A percentile compares a stretch with the other conserved stretches of the same genome.
phyloP scores from a whole-genome alignment of 2,113 vertebrate genomes.

The Blennius ocellaris region DNA sequence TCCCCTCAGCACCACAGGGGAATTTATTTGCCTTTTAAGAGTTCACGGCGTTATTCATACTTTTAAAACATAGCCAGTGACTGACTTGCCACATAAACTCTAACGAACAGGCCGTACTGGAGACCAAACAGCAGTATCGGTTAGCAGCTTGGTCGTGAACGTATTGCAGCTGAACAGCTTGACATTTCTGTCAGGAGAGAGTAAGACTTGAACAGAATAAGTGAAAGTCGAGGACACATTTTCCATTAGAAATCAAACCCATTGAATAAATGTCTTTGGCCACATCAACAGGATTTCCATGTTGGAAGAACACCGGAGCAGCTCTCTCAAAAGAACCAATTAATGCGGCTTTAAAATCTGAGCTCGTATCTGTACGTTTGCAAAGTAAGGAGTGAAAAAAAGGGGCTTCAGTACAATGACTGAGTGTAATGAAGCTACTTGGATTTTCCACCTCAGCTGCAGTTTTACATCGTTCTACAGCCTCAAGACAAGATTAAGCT shows the following conservation, averaged over 20 bases:
- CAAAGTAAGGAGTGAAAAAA: not conserved
- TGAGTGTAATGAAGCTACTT: slow-evolving; percentile 25
- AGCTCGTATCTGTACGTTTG: not conserved
- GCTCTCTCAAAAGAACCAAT: not conserved
- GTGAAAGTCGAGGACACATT: not conserved
- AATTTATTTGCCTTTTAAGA: not conserved
- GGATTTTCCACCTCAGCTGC: slow-evolving; percentile 63
- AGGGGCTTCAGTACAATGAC: too few species aligned
- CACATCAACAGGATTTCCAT: not conserved
- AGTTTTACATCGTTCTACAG: slow-evolving; percentile 24
- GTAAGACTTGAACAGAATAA: not conserved
- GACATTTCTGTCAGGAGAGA: not conserved
- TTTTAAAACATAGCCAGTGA: not conserved
- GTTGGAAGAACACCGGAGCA: too few species aligned
- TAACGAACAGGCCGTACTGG: not conserved
- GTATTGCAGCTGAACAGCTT: not conserved
- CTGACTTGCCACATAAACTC: slow-evolving; percentile 7
- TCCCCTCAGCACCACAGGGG: not conserved
- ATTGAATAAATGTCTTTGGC: not conserved
- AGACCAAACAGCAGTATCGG: not conserved
- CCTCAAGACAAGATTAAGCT: slow-evolving; percentile 57
- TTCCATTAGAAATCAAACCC: not conserved
- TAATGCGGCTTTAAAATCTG: not conserved
- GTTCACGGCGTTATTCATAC: not conserved
- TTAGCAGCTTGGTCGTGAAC: not conserved